Percentiles rank a stretch among this genome's conserved stretches.
Conservation (phyloP, 2,797 vertebrate genomes). For the Anabas testudineus region DNA sequence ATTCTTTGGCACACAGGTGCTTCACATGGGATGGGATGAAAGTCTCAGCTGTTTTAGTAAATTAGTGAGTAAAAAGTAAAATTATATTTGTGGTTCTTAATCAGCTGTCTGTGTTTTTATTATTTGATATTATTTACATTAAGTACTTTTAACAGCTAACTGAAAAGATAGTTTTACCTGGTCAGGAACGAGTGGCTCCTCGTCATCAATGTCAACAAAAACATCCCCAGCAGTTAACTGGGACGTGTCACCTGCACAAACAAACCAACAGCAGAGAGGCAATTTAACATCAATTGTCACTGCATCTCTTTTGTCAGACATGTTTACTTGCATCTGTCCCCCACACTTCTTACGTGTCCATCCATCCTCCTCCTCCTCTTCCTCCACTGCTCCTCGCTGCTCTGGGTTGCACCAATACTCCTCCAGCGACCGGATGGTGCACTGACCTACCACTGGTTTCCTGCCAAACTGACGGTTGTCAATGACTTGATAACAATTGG, state of each 20-base stretch:
- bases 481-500: slow-evolving; percentile 93
- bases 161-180: slow-evolving; percentile 84
- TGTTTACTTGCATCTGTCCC: neutral
- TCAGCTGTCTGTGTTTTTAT: too few species aligned
- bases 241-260: slow-evolving; percentile 81
- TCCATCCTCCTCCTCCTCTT: slow-evolving; percentile 70
- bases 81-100: neutral
- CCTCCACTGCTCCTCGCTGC: slow-evolving; percentile 57
- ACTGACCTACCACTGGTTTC: slow-evolving; percentile 94
- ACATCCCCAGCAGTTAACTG: slow-evolving; percentile 82
- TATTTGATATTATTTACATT: neutral
- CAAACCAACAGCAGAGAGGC: slow-evolving; percentile 1
- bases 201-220: slow-evolving; percentile 93
- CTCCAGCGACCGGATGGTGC: slow-evolving; percentile 88
- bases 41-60: too few species aligned
- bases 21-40: too few species aligned
- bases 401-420: slow-evolving; percentile 86
- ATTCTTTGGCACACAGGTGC: too few species aligned
- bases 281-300: neutral
- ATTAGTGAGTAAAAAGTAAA: too few species aligned
- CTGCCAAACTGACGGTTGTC: slow-evolving; percentile 97
- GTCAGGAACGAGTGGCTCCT: slow-evolving; percentile 87
- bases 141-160: neutral
- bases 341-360: slow-evolving; percentile 59
- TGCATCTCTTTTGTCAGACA: rapidly evolving